phyloP scores from a whole-genome alignment of 92 coral and sea anemone species.

The Actinostola sp. region DNA sequence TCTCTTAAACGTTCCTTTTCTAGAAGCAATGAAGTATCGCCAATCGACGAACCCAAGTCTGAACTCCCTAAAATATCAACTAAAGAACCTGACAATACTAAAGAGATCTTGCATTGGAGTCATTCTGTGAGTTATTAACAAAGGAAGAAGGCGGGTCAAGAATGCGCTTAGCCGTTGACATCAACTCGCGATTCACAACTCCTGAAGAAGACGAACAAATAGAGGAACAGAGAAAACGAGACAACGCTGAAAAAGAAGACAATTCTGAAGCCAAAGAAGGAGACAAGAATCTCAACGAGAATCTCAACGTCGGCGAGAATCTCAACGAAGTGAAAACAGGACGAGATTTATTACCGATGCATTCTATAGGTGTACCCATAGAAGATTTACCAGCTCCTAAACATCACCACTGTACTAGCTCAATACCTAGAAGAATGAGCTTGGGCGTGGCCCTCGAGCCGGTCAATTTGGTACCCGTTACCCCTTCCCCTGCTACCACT shows the following conservation, averaged over 20 bases:
- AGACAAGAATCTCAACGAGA: no score
- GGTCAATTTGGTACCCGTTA: constrained; percentile 73
- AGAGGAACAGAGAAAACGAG: constrained; percentile 1
- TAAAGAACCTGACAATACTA: background rate
- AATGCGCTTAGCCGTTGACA: constrained; percentile 72
- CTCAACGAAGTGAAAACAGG: constrained; percentile 26
- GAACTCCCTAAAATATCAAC: background rate
- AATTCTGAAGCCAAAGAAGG: constrained; percentile 10
- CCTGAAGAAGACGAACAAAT: constrained; percentile 61
- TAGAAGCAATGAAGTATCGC: background rate
- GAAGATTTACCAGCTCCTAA: constrained; percentile 42
- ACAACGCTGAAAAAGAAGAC: constrained; percentile 12
- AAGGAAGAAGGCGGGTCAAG: constrained; percentile 50
- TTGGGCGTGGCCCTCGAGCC: constrained; percentile 87
- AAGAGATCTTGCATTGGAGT: background rate
- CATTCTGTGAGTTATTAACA: background rate
- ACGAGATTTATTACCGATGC: constrained; percentile 50
- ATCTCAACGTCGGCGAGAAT: constrained; percentile 44
- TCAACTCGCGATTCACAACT: constrained; percentile 75
- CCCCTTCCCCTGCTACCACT: constrained; percentile 60
- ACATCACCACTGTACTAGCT: constrained; percentile 78
- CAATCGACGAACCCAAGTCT: background rate
- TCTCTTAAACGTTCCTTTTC: no score
- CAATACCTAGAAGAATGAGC: constrained; percentile 78
- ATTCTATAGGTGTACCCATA: constrained; percentile 72